These are phyloP conservation scores for Octomys mimax DNA, from an alignment of 2,797 vertebrate species.

Conservation along the genomic window DNA sequence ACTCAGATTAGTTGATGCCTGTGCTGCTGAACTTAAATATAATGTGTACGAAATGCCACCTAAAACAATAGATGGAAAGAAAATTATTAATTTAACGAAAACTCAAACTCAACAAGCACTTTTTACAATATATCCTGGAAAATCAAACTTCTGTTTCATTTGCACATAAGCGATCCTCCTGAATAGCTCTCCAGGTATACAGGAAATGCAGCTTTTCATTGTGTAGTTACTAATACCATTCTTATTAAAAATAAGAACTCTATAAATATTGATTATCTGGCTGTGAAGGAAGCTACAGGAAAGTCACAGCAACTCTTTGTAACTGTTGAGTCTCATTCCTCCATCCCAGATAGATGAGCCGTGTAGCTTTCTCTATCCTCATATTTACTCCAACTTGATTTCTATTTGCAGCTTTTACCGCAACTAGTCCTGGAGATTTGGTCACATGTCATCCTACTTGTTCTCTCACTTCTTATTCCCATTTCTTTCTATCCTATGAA, in stretches of 20 bases:
- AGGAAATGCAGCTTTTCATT: constrained; percentile 44
- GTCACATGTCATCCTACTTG: neutral
- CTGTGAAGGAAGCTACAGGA: neutral
- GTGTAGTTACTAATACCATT: neutral
- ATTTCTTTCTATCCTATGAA: neutral
- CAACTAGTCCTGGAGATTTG: neutral
- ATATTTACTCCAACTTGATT: neutral
- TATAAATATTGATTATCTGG: neutral
- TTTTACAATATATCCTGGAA: constrained; percentile 48
- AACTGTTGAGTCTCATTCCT: neutral
- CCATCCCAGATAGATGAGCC: neutral
- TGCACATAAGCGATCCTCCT: constrained; percentile 24
- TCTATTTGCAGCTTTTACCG: neutral
- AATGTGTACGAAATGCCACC: neutral
- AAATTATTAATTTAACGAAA: constrained; percentile 49
- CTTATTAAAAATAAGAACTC: neutral
- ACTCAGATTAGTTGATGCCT: neutral
- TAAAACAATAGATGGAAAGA: neutral
- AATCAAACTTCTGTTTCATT: constrained; percentile 51
- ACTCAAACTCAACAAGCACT: neutral
- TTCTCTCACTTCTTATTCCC: neutral
- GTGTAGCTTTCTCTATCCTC: neutral
- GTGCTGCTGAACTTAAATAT: neutral
- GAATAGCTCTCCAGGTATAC: constrained; percentile 43
- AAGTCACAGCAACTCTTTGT: neutral